Percentiles rank a stretch among this genome's conserved stretches.
These are phyloP conservation scores for Notoglanidium macrostoma DNA, from an alignment of 2,797 vertebrate species.

Conservation along the genomic window DNA sequence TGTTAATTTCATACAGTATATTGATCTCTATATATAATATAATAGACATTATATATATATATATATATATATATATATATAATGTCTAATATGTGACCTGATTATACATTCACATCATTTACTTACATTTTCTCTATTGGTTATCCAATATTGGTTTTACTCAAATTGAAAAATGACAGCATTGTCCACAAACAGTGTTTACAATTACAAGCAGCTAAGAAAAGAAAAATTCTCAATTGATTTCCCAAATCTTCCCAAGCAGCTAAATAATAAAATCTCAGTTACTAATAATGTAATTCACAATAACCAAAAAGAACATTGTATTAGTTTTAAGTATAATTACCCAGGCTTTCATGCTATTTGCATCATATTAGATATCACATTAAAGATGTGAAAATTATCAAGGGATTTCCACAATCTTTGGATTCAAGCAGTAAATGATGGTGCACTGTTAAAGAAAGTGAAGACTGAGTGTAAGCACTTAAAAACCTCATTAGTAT, in stretches of 20 bases:
- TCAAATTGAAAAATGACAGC: neutral
- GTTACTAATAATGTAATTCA: neutral
- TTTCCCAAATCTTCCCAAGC: neutral
- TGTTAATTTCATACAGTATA: neutral
- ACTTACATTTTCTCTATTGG: neutral
- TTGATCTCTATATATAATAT: no score
- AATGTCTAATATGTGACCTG: neutral
- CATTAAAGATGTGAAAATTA: neutral
- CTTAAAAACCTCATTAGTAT: neutral
- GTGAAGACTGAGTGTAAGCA: neutral
- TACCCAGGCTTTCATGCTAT: neutral
- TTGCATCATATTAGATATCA: neutral
- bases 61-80: neutral
- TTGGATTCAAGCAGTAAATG: neutral
- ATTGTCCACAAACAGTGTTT: neutral
- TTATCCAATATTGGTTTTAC: neutral
- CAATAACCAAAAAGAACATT: neutral
- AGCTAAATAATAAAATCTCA: neutral
- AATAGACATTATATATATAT: no score
- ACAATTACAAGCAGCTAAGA: neutral
- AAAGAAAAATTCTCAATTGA: neutral
- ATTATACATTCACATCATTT: neutral
- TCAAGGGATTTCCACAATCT: neutral
- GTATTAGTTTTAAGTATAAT: neutral
- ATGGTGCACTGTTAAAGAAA: neutral